Conservation (phyloP, 1,140 invertebrate species). For the Neodiprion pinetum region DNA sequence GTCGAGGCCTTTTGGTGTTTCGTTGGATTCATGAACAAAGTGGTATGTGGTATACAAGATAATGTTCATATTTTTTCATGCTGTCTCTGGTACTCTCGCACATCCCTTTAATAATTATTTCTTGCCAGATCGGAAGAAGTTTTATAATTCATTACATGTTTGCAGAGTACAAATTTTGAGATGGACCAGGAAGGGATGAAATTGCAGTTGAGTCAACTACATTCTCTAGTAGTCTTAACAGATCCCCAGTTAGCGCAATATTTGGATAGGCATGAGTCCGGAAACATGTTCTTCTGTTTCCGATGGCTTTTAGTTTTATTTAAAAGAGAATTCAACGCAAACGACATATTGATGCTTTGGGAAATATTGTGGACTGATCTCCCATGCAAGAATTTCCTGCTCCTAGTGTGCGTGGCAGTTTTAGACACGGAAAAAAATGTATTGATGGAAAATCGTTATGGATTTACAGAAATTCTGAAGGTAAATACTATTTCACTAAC, state of each 20-base stretch:
- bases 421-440: slow-evolving; percentile 85
- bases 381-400: slow-evolving; percentile 93
- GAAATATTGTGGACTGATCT: slow-evolving; percentile 90
- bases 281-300: slow-evolving; percentile 99
- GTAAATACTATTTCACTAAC: slow-evolving; percentile 60
- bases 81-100: slow-evolving; percentile 14
- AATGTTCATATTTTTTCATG: slow-evolving; percentile 23
- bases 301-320: slow-evolving; percentile 88
- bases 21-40: slow-evolving; percentile 96
- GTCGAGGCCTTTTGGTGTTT: slow-evolving; percentile 99
- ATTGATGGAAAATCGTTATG: slow-evolving; percentile 89
- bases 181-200: slow-evolving; percentile 98
- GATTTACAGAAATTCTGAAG: slow-evolving; percentile 96
- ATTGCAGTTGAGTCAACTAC: slow-evolving; percentile 85
- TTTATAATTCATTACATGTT: slow-evolving; percentile 27
- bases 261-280: slow-evolving; percentile 89
- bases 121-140: neutral
- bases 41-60: slow-evolving; percentile 69
- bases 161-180: slow-evolving; percentile 92
- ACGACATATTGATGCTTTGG: slow-evolving; percentile 80
- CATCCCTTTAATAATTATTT: slow-evolving; percentile 15
- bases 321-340: slow-evolving; percentile 79
- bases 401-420: slow-evolving; percentile 90
- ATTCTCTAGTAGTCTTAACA: slow-evolving; percentile 80
- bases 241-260: slow-evolving; percentile 88